Evolutionary conservation across 2,113 vertebrate species (phyloP).

Genomic region (Cheilinus undulatus): DNA sequence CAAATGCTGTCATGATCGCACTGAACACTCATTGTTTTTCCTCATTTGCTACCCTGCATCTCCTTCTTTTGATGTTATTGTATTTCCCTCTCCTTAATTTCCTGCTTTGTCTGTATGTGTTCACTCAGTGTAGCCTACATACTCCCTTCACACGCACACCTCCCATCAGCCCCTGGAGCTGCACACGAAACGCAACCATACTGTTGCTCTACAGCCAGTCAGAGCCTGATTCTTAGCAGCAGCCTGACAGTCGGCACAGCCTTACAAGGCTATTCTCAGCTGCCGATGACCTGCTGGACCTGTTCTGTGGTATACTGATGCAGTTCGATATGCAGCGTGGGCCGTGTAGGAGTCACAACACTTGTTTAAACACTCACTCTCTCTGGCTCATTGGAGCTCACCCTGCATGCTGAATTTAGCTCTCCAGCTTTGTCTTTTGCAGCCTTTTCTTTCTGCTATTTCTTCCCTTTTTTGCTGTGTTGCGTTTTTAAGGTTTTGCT

Average conservation of each 20-base stretch:
- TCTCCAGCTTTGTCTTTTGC: slow-evolving; percentile 52
- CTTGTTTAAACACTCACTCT: slow-evolving; percentile 71
- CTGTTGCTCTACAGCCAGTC: slow-evolving; percentile 52
- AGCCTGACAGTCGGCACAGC: slow-evolving; percentile 65
- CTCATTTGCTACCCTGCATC: slow-evolving; percentile 16
- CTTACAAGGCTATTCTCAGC: slow-evolving; percentile 80
- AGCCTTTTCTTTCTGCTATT: slow-evolving; percentile 43
- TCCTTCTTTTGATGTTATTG: slow-evolving; percentile 56
- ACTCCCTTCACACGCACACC: slow-evolving; percentile 53
- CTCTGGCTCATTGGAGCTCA: slow-evolving; percentile 60
- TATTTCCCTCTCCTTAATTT: slow-evolving; percentile 60
- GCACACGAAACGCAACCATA: slow-evolving; percentile 57
- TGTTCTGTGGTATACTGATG: slow-evolving; percentile 64
- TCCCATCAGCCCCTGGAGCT: slow-evolving; percentile 63
- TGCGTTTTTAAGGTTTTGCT: slow-evolving; percentile 52
- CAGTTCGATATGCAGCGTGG: slow-evolving; percentile 75
- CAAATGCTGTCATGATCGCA: slow-evolving; percentile 12
- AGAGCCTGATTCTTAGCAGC: slow-evolving; percentile 60
- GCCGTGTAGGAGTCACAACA: slow-evolving; percentile 75
- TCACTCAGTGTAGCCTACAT: slow-evolving; percentile 47
- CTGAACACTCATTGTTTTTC: slow-evolving; percentile 9
- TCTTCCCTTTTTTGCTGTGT: slow-evolving; percentile 56
- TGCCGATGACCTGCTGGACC: slow-evolving; percentile 75
- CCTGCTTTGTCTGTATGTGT: slow-evolving; percentile 57
- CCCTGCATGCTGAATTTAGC: slow-evolving; percentile 69